Evolutionary conservation across 2,888 invertebrate genomes (phyloP), one percentile per base, ranked within the genome.

Genomic region (Cantharis rufa): DNA sequence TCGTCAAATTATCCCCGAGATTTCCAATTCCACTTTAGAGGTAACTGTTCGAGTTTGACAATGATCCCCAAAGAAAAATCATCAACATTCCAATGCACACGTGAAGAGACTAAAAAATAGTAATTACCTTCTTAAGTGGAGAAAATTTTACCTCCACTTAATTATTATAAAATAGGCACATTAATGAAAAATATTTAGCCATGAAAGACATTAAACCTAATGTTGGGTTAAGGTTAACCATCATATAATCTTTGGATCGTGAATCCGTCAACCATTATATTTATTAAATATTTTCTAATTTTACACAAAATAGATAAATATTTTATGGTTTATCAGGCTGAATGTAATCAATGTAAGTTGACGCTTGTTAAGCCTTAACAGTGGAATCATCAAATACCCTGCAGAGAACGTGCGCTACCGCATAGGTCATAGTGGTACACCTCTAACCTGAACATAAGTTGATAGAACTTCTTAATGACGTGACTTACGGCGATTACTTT

Each of bases 341-440:
- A 71, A 77, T 77, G 71, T 78, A 48, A 48, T 78, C 75, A 75
- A 61, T 78, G 72, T 75, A 78, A 78, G 75, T 74, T 61, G 68
- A 66, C 70, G 72, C 72, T 71, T 68, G 75, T 72, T 70, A 61
- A 72, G 75, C 68, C 72, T 78, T 78, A 66, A 72, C 71, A 64
- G 75, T 69, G 32, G 69, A 62, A 76, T 74, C 74, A 72, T 72
- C 72, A 64, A 61, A 69, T 71, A 66, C 73, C 77, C 79, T 71
- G 76, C 77, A 68, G 78, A 74, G 79, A 79, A 74, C 79, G 79
- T 79, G 79, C 76, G 74, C 79, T 79, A 79, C 79, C 77, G 76
- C 72, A 73, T 77, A 72, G 72, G 79, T 74, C 71, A 61, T 61
- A 73, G 76, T 71, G 73, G 27, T 78, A 69, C 70, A 77, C 79